A percentile compares a stretch with the other conserved stretches of the same genome.
Conservation (phyloP, 2,113 vertebrate genomes). For the Seriola quinqueradiata region DNA sequence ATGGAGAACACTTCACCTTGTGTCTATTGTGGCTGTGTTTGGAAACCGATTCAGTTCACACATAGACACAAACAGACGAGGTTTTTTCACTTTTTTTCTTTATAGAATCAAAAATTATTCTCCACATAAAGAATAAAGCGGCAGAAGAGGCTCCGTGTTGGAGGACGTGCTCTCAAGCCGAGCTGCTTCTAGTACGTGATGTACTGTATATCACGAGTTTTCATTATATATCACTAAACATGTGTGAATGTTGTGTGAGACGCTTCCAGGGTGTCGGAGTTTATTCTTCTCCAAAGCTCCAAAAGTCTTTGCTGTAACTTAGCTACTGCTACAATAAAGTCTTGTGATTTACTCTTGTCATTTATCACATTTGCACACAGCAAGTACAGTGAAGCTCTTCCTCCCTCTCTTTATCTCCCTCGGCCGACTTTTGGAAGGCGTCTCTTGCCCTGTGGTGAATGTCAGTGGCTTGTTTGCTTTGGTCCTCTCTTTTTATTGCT, state of each 20-base stretch:
- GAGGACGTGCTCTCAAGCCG: not conserved
- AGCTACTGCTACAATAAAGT: not conserved
- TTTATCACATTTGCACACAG: constrained; percentile 1
- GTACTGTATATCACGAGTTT: not conserved
- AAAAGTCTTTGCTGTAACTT: not conserved
- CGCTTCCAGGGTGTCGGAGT: too few relatives aligned
- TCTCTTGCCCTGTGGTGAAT: constrained; percentile 52
- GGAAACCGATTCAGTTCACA: too few relatives aligned
- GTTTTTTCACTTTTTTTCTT: not conserved
- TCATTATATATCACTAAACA: not conserved
- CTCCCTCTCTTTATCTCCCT: constrained; percentile 32
- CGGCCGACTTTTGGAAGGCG: constrained; percentile 44
- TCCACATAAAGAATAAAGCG: not conserved
- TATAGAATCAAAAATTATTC: not conserved
- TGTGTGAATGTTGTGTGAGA: too few relatives aligned
- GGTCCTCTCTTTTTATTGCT: constrained; percentile 67
- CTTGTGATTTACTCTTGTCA: not conserved
- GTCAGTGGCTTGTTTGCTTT: constrained; percentile 75
- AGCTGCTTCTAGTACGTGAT: not conserved
- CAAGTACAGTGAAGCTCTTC: not conserved
- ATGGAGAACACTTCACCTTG: not conserved
- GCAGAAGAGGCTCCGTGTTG: not conserved
- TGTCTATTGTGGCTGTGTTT: too few relatives aligned
- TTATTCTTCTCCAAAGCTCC: not conserved
- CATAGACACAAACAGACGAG: too few relatives aligned